Evolutionary conservation across 2,888 invertebrate genomes (phyloP).

Genomic region (Mythimna ferrago): DNA sequence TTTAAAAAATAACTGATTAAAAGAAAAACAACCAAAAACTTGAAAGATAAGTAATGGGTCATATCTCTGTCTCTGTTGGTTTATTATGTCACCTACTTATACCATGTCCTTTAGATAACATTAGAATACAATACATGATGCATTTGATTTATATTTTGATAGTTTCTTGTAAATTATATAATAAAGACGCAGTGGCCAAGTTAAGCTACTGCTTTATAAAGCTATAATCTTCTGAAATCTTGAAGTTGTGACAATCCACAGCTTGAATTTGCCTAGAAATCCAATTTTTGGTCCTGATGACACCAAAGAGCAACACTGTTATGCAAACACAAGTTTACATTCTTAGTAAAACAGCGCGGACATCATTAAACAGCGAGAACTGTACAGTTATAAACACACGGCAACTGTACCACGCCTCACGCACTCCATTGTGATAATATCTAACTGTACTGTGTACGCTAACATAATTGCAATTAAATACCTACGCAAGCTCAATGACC

Average conservation of each 20-base stretch:
- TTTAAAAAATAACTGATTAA: too few relatives aligned
- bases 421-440: constrained; percentile 2
- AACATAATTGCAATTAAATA: constrained; percentile 23
- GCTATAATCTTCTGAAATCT: neutral
- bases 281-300: neutral
- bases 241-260: neutral
- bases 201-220: neutral
- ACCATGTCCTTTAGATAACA: neutral
- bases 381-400: constrained; percentile 32
- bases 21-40: neutral
- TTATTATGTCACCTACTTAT: neutral
- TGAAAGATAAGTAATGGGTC: neutral
- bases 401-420: constrained; percentile 13
- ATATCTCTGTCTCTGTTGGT: neutral
- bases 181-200: neutral
- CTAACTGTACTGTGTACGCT: constrained; percentile 33
- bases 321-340: neutral
- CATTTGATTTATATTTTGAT: neutral
- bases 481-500: constrained; percentile 43
- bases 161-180: neutral
- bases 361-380: constrained; percentile 14
- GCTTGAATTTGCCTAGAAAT: neutral
- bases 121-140: neutral
- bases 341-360: neutral
- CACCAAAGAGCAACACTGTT: neutral